A percentile compares a stretch with the other conserved stretches of the same genome.
These are phyloP conservation scores for Syndactyla subalaris DNA, from an alignment of 2,797 vertebrate genomes.

Conservation along the genomic window DNA sequence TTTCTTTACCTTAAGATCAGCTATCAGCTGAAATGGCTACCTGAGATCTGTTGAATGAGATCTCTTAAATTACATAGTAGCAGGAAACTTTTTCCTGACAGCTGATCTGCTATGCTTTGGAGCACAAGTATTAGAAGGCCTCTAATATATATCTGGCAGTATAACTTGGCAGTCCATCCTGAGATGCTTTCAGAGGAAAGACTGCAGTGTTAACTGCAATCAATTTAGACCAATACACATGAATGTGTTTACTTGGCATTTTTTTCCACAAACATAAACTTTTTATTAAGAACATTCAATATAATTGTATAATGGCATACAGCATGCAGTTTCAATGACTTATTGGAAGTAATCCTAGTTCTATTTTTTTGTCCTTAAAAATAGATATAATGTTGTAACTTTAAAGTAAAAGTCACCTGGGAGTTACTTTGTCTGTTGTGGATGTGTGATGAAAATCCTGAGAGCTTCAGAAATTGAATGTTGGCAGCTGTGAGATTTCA, in stretches of 20 bases:
- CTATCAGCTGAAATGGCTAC: neutral
- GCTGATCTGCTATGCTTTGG: neutral
- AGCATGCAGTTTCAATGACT: neutral
- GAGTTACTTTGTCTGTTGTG: neutral
- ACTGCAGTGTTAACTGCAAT: neutral
- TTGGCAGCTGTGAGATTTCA: conserved; percentile 29
- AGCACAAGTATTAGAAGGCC: neutral
- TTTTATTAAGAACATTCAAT: conserved; percentile 20
- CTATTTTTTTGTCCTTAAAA: neutral
- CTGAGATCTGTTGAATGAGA: neutral
- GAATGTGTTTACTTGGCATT: neutral
- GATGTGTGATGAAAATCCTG: neutral
- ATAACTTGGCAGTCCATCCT: neutral
- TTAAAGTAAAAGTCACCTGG: neutral
- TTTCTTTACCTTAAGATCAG: conserved; percentile 8
- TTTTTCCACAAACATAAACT: conserved; percentile 14
- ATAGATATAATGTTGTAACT: neutral
- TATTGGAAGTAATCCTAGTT: neutral
- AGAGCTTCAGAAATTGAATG: neutral
- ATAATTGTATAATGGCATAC: conserved; percentile 10
- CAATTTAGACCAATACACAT: neutral
- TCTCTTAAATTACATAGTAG: neutral
- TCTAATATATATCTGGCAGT: neutral
- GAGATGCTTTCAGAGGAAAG: neutral
- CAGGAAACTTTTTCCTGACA: neutral